Evolutionary conservation across 2,113 vertebrate genomes (phyloP).

Genomic region (Malurus cyaneus): DNA sequence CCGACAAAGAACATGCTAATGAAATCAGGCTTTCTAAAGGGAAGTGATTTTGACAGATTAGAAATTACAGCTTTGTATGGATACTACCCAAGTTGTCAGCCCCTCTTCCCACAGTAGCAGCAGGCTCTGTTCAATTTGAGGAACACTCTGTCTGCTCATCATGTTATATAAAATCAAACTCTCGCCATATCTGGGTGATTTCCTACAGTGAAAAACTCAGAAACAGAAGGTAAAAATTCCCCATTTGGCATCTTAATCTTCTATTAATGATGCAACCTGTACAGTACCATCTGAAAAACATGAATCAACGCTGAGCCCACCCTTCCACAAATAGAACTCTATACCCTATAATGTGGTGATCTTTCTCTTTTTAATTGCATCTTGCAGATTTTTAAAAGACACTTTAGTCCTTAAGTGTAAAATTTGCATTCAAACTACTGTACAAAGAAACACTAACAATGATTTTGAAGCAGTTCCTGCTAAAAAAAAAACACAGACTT

Average conservation of each 20-base stretch:
- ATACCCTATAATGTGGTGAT: constrained; percentile 20
- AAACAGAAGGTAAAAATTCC: constrained; percentile 66
- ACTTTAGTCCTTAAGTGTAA: constrained; percentile 56
- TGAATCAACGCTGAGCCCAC: constrained; percentile 56
- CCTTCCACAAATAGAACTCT: constrained; percentile 37
- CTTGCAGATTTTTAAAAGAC: constrained; percentile 61
- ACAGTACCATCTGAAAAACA: constrained; percentile 41
- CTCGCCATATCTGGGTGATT: constrained; percentile 62
- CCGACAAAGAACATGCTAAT: constrained; percentile 70
- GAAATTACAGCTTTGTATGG: constrained; percentile 72
- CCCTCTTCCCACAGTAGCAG: constrained; percentile 65
- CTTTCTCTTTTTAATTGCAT: constrained; percentile 57
- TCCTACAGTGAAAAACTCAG: constrained; percentile 62
- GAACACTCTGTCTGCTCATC: constrained; percentile 64
- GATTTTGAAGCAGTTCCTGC: constrained; percentile 43
- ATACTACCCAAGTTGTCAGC: constrained; percentile 71
- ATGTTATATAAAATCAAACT: constrained; percentile 67
- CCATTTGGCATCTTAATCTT: constrained; percentile 64
- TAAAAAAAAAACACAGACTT: constrained; percentile 20
- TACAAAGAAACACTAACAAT: constrained; percentile 64
- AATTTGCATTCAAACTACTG: constrained; percentile 50
- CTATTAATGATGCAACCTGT: constrained; percentile 61
- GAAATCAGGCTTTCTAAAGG: constrained; percentile 72
- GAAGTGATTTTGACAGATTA: constrained; percentile 77
- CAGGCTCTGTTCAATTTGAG: constrained; percentile 69